Percentiles rank a stretch among this genome's conserved stretches.
phyloP scores from a whole-genome alignment of 2,888 invertebrate species.

The Lasioglossum figueresi region DNA sequence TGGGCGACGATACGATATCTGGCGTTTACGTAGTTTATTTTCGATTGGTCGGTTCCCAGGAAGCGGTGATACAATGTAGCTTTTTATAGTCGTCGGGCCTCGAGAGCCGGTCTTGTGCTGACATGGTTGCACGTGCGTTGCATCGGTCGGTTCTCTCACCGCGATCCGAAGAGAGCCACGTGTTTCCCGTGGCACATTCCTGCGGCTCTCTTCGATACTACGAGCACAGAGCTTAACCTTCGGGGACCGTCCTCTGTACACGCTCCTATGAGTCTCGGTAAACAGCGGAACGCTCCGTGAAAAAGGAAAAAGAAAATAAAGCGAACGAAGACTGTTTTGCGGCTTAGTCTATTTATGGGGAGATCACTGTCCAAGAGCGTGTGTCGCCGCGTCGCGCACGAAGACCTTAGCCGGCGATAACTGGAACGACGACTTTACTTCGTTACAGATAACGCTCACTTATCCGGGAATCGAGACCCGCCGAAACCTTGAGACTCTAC shows the following conservation, averaged over 20 bases:
- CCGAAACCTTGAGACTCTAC: slow-evolving; percentile 18
- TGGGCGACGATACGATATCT: slow-evolving; percentile 39
- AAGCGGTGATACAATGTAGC: neutral
- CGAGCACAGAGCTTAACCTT: slow-evolving; percentile 3
- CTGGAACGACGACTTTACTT: neutral
- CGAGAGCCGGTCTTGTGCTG: neutral
- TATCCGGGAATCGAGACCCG: slow-evolving; percentile 46
- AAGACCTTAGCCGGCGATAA: neutral
- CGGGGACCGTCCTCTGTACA: neutral
- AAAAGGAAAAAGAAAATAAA: neutral
- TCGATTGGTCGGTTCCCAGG: neutral
- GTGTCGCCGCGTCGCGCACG: neutral
- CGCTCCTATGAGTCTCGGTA: neutral
- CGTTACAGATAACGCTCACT: slow-evolving; percentile 38
- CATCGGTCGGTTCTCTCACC: neutral
- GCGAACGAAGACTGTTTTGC: neutral
- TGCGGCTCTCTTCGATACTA: neutral
- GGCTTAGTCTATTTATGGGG: slow-evolving; percentile 2
- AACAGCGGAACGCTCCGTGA: neutral
- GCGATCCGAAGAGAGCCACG: slow-evolving; percentile 10
- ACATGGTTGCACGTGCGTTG: slow-evolving; percentile 40
- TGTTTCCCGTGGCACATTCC: slow-evolving; percentile 16
- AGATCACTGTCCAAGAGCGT: neutral
- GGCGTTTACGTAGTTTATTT: slow-evolving; percentile 14
- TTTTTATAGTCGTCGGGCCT: slow-evolving; percentile 4